Conservation (phyloP, 2,888 invertebrate genomes). For the Plebejus anna region DNA sequence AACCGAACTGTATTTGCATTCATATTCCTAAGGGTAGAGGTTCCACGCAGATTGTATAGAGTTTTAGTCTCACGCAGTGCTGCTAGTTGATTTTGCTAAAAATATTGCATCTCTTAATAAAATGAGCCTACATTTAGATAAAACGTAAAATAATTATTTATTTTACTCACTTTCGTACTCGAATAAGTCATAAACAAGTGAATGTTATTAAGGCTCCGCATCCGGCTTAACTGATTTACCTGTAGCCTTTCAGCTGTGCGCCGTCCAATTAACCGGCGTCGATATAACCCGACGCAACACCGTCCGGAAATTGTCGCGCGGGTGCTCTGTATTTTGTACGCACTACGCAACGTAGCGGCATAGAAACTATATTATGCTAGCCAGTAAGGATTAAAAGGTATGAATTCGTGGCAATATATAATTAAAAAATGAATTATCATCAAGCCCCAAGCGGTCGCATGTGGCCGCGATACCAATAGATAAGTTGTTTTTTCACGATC, state of each 20-base stretch:
- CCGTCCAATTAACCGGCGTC: constrained; percentile 5
- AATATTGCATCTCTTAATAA: too few relatives aligned
- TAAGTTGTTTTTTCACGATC: too few relatives aligned
- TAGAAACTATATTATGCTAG: too few relatives aligned
- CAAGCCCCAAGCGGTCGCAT: too few relatives aligned
- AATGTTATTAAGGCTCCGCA: neutral
- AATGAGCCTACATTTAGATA: too few relatives aligned
- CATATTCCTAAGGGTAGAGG: neutral
- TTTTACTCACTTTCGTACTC: neutral
- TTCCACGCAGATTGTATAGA: neutral
- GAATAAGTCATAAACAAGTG: neutral
- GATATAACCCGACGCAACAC: constrained; percentile 16
- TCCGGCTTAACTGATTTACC: constrained; percentile 17
- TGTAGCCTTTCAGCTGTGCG: constrained; percentile 9
- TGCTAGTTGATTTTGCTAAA: too few relatives aligned
- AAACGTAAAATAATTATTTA: too few relatives aligned
- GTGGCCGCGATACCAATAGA: too few relatives aligned
- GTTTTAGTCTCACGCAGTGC: too few relatives aligned
- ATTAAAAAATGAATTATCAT: too few relatives aligned
- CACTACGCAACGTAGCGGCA: neutral
- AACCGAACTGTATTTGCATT: neutral
- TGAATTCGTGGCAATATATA: too few relatives aligned
- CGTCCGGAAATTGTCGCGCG: constrained; percentile 2
- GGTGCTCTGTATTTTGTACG: neutral
- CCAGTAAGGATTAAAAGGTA: too few relatives aligned